Evolutionary conservation across 2,888 invertebrate genomes (phyloP).

Genomic region (Pollenia labialis): DNA sequence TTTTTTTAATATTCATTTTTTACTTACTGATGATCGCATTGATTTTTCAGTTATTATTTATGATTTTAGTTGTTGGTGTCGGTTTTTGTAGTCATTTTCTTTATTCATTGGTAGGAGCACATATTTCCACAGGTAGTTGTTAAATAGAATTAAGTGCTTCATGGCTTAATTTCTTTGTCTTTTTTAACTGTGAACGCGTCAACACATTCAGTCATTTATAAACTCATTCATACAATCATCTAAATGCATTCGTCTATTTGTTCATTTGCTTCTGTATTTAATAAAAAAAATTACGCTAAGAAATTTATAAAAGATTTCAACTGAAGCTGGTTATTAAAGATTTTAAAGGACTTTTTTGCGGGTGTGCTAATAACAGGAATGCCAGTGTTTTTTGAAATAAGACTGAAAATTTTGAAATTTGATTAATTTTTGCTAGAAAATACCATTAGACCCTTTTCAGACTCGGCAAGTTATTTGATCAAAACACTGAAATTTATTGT

Average conservation of each 20-base stretch:
- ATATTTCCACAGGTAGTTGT: constrained; percentile 47
- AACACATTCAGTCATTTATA: constrained; percentile 24
- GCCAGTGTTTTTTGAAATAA: too few species aligned
- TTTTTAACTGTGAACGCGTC: constrained; percentile 49
- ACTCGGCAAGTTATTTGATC: too few species aligned
- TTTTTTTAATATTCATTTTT: constrained; percentile 54
- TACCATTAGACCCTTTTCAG: too few species aligned
- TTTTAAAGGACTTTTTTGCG: too few species aligned
- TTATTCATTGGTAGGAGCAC: background rate
- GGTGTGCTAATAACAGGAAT: too few species aligned
- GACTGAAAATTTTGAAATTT: too few species aligned
- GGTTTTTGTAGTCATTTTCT: background rate
- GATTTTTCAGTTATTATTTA: constrained; percentile 57
- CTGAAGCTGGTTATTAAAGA: too few species aligned
- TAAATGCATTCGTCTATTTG: constrained; percentile 1
- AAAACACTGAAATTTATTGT: too few species aligned
- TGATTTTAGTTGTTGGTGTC: constrained; percentile 29
- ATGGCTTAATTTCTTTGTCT: constrained; percentile 40
- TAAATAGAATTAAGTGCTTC: constrained; percentile 50
- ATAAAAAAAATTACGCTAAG: background rate
- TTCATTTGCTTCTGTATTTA: constrained; percentile 66
- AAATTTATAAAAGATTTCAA: background rate
- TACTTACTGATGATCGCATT: constrained; percentile 56
- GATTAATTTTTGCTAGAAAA: too few species aligned
- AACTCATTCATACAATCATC: background rate